Evolutionary conservation across 1,140 invertebrate genomes (phyloP), one percentile per base, ranked within the genome.

Genomic region (Lucilia sericata): DNA sequence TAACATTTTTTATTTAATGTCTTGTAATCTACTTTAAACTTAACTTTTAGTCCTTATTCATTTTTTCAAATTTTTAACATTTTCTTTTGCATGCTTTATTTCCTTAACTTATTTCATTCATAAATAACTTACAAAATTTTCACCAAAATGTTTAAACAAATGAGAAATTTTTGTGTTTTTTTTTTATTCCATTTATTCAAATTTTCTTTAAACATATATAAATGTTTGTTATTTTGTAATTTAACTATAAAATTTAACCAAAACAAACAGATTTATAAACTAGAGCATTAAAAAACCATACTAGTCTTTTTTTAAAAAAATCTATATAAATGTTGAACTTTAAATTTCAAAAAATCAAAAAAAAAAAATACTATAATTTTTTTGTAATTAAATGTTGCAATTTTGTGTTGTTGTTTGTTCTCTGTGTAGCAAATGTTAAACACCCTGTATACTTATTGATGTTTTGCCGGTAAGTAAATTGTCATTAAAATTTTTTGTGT

Each of bases 381-480:
- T 85, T 60, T 82, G 51, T 70, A 36, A 80, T 82, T 82, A 89
- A 89, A 89, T 88, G 88, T 89, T 89, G 88, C 88, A 89, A 89
- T 89, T 84, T 70, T 74, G 70, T 82, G 60, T 82, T 80, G 76
- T 80, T 80, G 76, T 80, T 65, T 88, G 88, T 89, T 89, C 88
- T 89, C 88, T 88, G 88, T 90, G 87, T 90, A 90, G 88, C 88
- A 87, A 89, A 89, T 89, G 87, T 89, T 88, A 90, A 90, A 88
- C 88, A 90, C 88, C 88, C 88, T 86, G 88, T 90, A 88, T 90
- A 90, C 88, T 89, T 88, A 88, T 87, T 90, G 88, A 90, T 88
- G 88, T 89, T 89, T 86, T 90, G 88, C 87, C 87, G 88, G 88
- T 90, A 90, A 90, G 88, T 90, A 90, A 89, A 21, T 21, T 70